Conservation (phyloP, 2,888 invertebrate species). For the Rotaria macrura region DNA sequence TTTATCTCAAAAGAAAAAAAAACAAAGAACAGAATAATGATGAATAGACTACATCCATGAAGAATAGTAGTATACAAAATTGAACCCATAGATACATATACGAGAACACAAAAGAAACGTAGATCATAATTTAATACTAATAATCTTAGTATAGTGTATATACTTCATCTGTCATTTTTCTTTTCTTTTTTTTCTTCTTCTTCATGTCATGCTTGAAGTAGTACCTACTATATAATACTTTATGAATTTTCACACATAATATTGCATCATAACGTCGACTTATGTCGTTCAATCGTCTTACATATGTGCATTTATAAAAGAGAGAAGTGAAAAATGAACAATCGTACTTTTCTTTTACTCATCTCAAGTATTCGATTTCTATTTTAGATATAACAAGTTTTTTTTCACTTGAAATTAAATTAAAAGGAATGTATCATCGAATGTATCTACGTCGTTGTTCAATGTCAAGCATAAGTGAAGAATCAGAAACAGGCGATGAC, state of each 20-base stretch:
- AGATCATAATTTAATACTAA: neutral
- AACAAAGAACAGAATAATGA: neutral
- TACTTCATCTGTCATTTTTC: neutral
- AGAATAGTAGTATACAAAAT: neutral
- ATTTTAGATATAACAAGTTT: neutral
- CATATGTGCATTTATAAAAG: neutral
- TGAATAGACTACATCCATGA: neutral
- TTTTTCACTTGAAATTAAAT: neutral
- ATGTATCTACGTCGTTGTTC: neutral
- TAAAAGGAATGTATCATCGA: neutral
- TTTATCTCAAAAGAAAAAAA: neutral
- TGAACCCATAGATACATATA: neutral
- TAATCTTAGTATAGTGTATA: neutral
- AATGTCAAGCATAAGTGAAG: neutral
- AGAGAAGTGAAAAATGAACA: neutral
- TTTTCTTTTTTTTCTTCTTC: neutral
- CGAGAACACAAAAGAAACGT: neutral
- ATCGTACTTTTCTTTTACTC: neutral
- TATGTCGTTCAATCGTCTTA: neutral
- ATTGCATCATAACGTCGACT: neutral
- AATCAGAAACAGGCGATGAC: neutral
- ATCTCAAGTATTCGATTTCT: neutral
- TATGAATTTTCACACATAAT: neutral
- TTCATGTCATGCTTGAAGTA: neutral
- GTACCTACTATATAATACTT: neutral